Percentiles rank a stretch among this genome's conserved stretches.
Evolutionary conservation across 2,113 vertebrate species (phyloP).

Genomic region (Serinus canaria): DNA sequence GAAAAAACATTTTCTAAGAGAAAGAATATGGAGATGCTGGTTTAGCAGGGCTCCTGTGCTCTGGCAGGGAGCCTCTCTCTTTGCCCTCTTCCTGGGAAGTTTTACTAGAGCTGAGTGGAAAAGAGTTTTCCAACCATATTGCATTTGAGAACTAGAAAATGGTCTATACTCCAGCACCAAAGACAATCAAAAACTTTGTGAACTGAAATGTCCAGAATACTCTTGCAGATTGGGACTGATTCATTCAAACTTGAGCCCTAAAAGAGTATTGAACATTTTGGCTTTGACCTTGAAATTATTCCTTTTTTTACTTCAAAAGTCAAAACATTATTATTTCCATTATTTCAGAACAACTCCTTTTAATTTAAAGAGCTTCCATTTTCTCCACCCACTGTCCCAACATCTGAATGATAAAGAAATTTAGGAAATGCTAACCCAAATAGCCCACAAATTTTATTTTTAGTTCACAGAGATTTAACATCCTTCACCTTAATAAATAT

Average conservation of each 20-base stretch:
- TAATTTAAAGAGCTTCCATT: background rate
- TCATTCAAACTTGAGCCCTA: background rate
- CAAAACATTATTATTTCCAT: background rate
- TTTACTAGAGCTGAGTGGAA: background rate
- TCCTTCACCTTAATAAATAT: background rate
- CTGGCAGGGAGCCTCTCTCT: background rate
- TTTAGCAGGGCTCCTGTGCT: background rate
- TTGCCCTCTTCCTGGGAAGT: background rate
- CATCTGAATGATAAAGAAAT: background rate
- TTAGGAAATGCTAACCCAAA: background rate
- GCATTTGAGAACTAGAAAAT: background rate
- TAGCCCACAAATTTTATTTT: conserved; percentile 11
- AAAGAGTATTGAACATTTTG: background rate
- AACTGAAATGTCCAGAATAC: background rate
- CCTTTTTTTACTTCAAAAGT: background rate
- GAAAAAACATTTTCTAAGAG: background rate
- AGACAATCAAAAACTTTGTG: background rate
- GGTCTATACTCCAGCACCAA: background rate
- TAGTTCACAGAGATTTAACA: conserved; percentile 6
- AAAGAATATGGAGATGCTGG: background rate
- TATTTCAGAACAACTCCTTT: background rate
- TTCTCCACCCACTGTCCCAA: background rate
- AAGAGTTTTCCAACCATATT: background rate
- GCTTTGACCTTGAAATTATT: background rate
- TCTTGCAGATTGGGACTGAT: background rate